Evolutionary conservation across 1,140 invertebrate species (phyloP).

Genomic region (Lordiphosa collinella): DNA sequence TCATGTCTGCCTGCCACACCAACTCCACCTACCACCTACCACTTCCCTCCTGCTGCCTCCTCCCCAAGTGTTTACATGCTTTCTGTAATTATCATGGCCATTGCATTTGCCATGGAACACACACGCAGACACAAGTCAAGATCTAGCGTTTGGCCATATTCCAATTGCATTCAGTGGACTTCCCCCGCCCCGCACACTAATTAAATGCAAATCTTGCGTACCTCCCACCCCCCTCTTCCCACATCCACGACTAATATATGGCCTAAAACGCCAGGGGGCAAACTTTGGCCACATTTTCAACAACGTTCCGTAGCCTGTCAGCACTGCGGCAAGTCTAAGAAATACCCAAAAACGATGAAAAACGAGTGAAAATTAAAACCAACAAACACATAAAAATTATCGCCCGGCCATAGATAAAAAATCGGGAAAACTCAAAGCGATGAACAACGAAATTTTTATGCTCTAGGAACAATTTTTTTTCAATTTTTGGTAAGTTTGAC

Average conservation of each 20-base stretch:
- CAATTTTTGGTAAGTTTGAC: no score
- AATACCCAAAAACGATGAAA: slow-evolving; percentile 25
- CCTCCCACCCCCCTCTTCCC: slow-evolving; percentile 1
- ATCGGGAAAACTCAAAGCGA: background rate
- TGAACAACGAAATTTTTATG: slow-evolving; percentile 1
- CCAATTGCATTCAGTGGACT: background rate
- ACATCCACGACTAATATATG: slow-evolving; percentile 56
- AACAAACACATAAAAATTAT: slow-evolving; percentile 55
- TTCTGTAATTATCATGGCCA: slow-evolving; percentile 77
- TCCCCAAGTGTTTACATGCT: slow-evolving; percentile 60
- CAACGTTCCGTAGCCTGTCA: slow-evolving; percentile 52
- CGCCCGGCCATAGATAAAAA: slow-evolving; percentile 15
- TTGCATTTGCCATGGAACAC: slow-evolving; percentile 69
- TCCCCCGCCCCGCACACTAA: slow-evolving; percentile 24
- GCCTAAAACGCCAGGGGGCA: slow-evolving; percentile 46
- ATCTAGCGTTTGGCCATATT: slow-evolving; percentile 34
- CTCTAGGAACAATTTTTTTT: no score
- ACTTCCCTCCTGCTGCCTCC: slow-evolving; percentile 3
- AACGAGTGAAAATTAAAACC: slow-evolving; percentile 29
- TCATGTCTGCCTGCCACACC: slow-evolving; percentile 35
- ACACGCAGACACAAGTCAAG: slow-evolving; percentile 50
- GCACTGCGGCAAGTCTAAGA: slow-evolving; percentile 16
- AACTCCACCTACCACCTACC: background rate
- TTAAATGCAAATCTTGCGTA: slow-evolving; percentile 66
- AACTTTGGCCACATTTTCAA: slow-evolving; percentile 60